These are phyloP conservation scores for Drosophila nigrodunni DNA, from an alignment of 1,140 invertebrate species.

Conservation along the genomic window DNA sequence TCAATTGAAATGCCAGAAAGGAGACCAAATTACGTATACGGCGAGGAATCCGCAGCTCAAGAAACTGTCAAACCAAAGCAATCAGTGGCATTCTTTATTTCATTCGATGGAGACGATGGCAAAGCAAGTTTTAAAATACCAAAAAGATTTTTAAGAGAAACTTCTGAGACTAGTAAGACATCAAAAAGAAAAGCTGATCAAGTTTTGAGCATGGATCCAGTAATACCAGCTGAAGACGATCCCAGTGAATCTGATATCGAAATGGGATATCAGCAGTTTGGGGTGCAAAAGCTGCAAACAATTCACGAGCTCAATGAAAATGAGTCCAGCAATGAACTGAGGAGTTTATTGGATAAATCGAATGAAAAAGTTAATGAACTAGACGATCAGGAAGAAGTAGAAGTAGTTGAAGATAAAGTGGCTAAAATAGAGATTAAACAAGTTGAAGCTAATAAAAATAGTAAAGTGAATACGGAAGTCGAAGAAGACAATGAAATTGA, in stretches of 20 bases:
- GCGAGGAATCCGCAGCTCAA: slow-evolving; percentile 12
- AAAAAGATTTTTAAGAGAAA: slow-evolving; percentile 44
- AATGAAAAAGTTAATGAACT: background rate
- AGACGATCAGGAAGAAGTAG: too few species aligned
- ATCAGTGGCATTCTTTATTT: slow-evolving; percentile 60
- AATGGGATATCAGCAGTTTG: slow-evolving; percentile 41
- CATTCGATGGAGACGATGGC: slow-evolving; percentile 60
- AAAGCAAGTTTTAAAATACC: slow-evolving; percentile 58
- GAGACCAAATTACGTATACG: slow-evolving; percentile 49
- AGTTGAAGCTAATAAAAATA: background rate
- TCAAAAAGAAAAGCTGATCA: background rate
- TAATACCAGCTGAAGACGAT: slow-evolving; percentile 34
- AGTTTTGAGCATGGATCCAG: background rate
- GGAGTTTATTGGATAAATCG: background rate
- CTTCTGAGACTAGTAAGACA: background rate
- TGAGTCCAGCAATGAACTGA: slow-evolving; percentile 32
- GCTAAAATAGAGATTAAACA: background rate
- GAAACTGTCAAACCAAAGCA: slow-evolving; percentile 37
- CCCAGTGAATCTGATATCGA: slow-evolving; percentile 32
- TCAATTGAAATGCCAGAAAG: slow-evolving; percentile 19
- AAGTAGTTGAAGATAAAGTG: background rate
- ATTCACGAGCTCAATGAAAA: slow-evolving; percentile 67
- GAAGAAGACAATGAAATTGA: background rate
- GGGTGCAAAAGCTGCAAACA: slow-evolving; percentile 56
- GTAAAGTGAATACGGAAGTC: background rate